phyloP scores from a whole-genome alignment of 2,888 invertebrate genomes.

The Pristionchus arcanus region DNA sequence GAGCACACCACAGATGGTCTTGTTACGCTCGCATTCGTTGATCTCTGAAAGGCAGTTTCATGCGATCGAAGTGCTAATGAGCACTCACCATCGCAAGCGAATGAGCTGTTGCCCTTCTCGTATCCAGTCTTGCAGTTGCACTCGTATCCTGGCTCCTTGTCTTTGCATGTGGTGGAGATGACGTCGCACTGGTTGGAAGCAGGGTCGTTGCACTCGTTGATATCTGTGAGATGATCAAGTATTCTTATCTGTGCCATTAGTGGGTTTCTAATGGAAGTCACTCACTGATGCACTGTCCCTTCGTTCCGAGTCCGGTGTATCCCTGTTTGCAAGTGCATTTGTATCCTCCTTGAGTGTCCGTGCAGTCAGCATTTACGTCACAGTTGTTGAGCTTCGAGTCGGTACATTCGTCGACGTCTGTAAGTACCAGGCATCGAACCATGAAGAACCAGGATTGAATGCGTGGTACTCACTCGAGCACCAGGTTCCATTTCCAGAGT shows the following conservation, averaged over 20 bases:
- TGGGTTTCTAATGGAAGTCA: neutral
- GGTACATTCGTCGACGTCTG: conserved; percentile 53
- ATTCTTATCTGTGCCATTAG: neutral
- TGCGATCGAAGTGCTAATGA: neutral
- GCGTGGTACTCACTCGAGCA: conserved; percentile 46
- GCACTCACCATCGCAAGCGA: conserved; percentile 25
- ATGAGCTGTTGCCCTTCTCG: conserved; percentile 31
- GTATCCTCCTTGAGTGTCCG: conserved; percentile 53
- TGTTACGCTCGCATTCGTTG: conserved; percentile 53
- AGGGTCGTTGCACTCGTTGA: conserved; percentile 55
- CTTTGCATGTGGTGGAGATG: conserved; percentile 40
- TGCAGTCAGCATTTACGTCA: conserved; percentile 50
- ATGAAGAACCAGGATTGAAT: neutral
- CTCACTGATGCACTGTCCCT: conserved; percentile 47
- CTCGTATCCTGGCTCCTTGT: conserved; percentile 22
- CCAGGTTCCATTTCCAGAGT: conserved; percentile 55
- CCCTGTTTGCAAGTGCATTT: conserved; percentile 52
- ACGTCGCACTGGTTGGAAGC: conserved; percentile 49
- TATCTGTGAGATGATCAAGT: neutral
- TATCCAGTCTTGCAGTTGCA: conserved; percentile 48
- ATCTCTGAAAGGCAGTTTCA: neutral
- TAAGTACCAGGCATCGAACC: conserved; percentile 42
- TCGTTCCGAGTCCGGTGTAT: conserved; percentile 54
- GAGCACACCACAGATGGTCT: conserved; percentile 36
- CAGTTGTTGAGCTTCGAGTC: conserved; percentile 41